Evolutionary conservation across 2,888 invertebrate genomes (phyloP), one percentile per base, ranked within the genome.

Genomic region (Pseudoips prasinana): DNA sequence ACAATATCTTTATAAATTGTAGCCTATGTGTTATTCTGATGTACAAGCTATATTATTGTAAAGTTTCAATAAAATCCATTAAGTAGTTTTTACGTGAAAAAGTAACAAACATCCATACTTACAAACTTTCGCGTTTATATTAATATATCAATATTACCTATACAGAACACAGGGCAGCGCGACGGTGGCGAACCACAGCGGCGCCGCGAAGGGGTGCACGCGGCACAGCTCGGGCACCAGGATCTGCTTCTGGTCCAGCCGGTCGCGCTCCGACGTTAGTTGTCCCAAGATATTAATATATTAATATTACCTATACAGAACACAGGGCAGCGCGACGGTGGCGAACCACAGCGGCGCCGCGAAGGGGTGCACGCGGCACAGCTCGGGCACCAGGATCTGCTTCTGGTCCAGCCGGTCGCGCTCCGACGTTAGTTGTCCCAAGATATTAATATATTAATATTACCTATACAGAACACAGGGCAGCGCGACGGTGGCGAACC

Each of bases 161-260:
- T 99, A 99, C 1, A 99, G 85, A 19, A 99, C 95, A 45, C 98
- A 98, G 0, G 99, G 99, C 33, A 99, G 82, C 44, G 98, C 98
- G 1, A 99, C 98, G 0, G 98, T 97, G 55, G 98, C 97, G 51
- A 98, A 93, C 87, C 86, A 99, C 7, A 99, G 88, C 0, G 98
- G 97, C 1, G 98, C 98, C 0, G 98, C 96, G 78, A 99, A 98
- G 0, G 98, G 98, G 85, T 99, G 99, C 29, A 98, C 94, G 2
- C 95, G 93, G 73, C 99, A 98, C 17, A 99, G 83, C 83, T 99
- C 99, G 0, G 99, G 99, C 0, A 99, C 95, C 5, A 99, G 84
- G 59, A 99, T 98, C 87, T 99, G 98, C 68, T 99, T 98, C 80
- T 99, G 98, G 68, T 98, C 98, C 8, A 98, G 87, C 47, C 96